Conservation (phyloP, 2,888 invertebrate species). For the Fragum whitleyi region DNA sequence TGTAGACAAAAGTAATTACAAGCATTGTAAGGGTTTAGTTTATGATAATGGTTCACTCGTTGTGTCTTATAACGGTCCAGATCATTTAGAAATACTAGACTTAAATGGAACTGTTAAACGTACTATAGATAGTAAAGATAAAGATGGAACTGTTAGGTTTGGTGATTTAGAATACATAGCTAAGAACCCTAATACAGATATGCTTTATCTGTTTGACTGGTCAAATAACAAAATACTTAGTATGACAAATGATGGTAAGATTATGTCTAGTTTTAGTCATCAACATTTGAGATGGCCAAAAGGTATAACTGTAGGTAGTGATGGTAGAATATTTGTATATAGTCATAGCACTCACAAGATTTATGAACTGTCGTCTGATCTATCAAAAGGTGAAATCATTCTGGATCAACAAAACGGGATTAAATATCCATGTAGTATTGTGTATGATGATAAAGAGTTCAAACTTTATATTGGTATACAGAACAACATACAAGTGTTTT, state of each 20-base stretch:
- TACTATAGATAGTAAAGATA: neutral
- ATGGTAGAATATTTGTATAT: slow-evolving; percentile 14
- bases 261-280: neutral
- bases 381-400: slow-evolving; percentile 6
- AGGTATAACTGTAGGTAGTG: slow-evolving; percentile 1
- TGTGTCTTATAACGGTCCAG: slow-evolving; percentile 16
- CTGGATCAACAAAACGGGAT: neutral
- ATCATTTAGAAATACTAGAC: slow-evolving; percentile 10
- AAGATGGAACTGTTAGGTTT: neutral
- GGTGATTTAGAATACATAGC: neutral
- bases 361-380: slow-evolving; percentile 4
- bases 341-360: neutral
- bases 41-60: neutral
- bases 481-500: neutral
- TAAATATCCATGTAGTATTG: neutral
- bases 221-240: neutral
- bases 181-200: neutral
- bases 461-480: neutral
- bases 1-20: neutral
- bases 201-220: neutral
- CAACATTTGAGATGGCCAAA: neutral
- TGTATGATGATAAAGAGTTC: neutral
- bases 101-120: slow-evolving; percentile 1
- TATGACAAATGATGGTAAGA: slow-evolving; percentile 5
- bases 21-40: slow-evolving; percentile 9